Percentiles rank a stretch among this genome's conserved stretches.
These are phyloP conservation scores for Anastatus disparis DNA, from an alignment of 1,140 invertebrate genomes.

Conservation along the genomic window DNA sequence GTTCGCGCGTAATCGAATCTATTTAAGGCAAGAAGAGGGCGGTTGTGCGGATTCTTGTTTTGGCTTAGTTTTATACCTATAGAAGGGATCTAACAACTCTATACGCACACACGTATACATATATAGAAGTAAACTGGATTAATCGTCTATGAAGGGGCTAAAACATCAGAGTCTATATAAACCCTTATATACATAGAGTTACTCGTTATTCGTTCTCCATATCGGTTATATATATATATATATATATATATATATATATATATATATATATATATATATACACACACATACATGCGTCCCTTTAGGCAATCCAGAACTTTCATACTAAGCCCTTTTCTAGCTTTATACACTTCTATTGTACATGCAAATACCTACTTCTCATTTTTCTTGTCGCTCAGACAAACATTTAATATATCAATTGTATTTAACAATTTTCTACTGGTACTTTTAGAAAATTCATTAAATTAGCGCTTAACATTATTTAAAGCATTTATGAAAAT, in stretches of 20 bases:
- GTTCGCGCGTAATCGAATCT: too few species aligned
- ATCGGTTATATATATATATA: background rate
- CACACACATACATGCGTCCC: constrained; percentile 46
- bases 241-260: constrained; percentile 6
- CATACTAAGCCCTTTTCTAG: constrained; percentile 41
- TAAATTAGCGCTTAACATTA: too few species aligned
- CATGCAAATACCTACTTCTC: constrained; percentile 44
- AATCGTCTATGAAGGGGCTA: constrained; percentile 67
- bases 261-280: too few species aligned
- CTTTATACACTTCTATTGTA: constrained; percentile 34
- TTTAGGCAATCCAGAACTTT: constrained; percentile 53
- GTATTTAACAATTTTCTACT: background rate
- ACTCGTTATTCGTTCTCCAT: constrained; percentile 59
- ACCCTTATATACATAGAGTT: constrained; percentile 44
- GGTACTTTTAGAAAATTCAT: constrained; percentile 2
- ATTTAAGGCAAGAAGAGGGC: constrained; percentile 57
- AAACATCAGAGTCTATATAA: constrained; percentile 43
- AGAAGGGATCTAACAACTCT: constrained; percentile 52
- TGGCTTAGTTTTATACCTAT: too few species aligned
- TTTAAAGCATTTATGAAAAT: too few species aligned
- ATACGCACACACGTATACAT: constrained; percentile 53
- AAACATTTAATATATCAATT: background rate
- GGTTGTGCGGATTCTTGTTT: constrained; percentile 64
- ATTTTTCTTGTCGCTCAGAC: constrained; percentile 26
- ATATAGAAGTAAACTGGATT: constrained; percentile 69